These are phyloP conservation scores for Perccottus glenii DNA, from an alignment of 2,113 vertebrate genomes.

Conservation along the genomic window DNA sequence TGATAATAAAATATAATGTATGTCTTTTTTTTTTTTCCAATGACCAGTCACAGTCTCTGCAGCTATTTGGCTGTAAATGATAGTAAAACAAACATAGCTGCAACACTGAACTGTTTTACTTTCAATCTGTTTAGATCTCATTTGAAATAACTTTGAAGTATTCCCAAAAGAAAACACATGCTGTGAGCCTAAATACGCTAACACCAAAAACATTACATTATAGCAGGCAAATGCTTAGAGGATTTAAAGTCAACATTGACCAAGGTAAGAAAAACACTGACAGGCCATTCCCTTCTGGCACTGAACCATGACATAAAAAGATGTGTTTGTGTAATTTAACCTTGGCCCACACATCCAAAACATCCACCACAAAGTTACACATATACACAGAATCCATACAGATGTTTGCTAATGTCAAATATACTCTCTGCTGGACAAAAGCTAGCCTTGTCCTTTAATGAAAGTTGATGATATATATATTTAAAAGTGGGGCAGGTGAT, in stretches of 20 bases:
- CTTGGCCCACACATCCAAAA: constrained; percentile 33
- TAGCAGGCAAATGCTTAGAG: constrained; percentile 9
- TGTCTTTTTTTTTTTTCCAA: too few relatives aligned
- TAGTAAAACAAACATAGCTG: neutral
- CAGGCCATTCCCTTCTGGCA: constrained; percentile 12
- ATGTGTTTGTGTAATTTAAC: constrained; percentile 27
- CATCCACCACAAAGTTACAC: constrained; percentile 31
- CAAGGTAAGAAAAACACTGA: constrained; percentile 26
- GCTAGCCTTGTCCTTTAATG: constrained; percentile 30
- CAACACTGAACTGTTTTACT: too few relatives aligned
- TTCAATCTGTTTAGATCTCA: neutral
- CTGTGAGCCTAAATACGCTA: neutral
- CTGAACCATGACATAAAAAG: constrained; percentile 28
- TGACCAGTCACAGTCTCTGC: too few relatives aligned
- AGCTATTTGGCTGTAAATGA: neutral
- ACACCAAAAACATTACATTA: constrained; percentile 28
- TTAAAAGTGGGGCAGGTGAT: constrained; percentile 9
- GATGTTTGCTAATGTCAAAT: constrained; percentile 37
- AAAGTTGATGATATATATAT: constrained; percentile 11
- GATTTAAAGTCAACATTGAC: constrained; percentile 20
- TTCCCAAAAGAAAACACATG: constrained; percentile 5
- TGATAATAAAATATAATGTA: too few relatives aligned
- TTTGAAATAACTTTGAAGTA: neutral
- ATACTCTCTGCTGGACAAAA: constrained; percentile 26
- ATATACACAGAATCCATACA: constrained; percentile 33